phyloP scores from a whole-genome alignment of 2,797 vertebrate genomes.

The Erethizon dorsatum region DNA sequence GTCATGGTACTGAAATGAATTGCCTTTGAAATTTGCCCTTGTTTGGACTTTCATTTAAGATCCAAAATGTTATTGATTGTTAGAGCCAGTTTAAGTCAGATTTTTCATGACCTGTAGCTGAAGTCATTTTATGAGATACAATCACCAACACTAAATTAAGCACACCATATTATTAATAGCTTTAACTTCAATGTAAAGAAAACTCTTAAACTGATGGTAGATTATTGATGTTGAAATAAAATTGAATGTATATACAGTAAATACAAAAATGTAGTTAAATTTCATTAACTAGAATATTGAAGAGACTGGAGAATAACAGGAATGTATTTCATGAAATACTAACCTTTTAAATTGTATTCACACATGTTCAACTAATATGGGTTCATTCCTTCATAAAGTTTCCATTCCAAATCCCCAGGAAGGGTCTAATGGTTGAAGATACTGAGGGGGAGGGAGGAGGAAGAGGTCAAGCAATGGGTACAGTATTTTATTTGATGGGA shows the following conservation, averaged over 20 bases:
- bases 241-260: not conserved
- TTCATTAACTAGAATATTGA: not conserved
- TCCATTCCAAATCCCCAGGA: not conserved
- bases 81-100: not conserved
- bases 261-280: not conserved
- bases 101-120: not conserved
- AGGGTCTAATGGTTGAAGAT: not conserved
- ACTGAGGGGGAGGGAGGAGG: not conserved
- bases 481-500: not conserved
- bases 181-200: not conserved
- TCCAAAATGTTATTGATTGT: not conserved
- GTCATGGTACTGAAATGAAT: not conserved
- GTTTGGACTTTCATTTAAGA: not conserved
- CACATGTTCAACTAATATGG: not conserved
- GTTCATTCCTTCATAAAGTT: not conserved
- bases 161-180: not conserved
- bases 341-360: not conserved
- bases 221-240: constrained; percentile 31
- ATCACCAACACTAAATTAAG: not conserved
- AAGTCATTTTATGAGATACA: not conserved
- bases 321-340: constrained; percentile 48
- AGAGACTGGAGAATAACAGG: not conserved
- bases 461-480: not conserved
- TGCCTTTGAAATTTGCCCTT: not conserved
- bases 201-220: not conserved